Base-by-base conservation (phyloP, 2,888 invertebrate species). In the Barypeithes pellucidus region DNA sequence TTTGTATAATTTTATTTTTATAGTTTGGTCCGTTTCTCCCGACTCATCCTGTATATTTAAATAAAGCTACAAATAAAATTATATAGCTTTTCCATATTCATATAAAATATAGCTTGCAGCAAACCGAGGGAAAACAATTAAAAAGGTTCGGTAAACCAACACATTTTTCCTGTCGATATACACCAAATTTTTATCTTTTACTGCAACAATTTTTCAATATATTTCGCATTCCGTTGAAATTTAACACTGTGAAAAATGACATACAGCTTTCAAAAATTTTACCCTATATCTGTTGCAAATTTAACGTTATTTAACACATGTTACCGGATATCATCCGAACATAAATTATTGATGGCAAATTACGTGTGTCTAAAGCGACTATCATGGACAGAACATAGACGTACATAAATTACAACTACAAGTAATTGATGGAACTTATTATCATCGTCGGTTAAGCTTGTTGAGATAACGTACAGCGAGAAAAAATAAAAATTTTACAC, bases 161-260 rank as follows among this genome's bases (percentile, higher is more conserved):
- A 52, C 29, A 52, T 52, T 52, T 52, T 29, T 14, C 29, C 29
- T 52, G 29, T 52, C 29, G 29, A 14, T 52, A 29, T 29, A n/a
- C 14, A 52, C 29, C 24, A 52, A 52, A 52, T 14, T 52, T 52
- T 52, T 52, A 52, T 52, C 52, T 52, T 52, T 24, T 24, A 52
- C 24, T 22, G 29, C 52, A 52, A 52, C 52, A 52, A 52, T 52
- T 52, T 52, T 52, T 29, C 52, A 52, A 29, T 52, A 24, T 29
- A 29, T 29, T 52, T 52, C 52, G 29, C 52, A 52, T 52, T 52
- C 24, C 29, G 52, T 29, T 14, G 52, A 29, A 52, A 52, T 52
- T 52, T 52, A 52, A 52, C 52, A 52, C 29, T 14, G 29, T 29
- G 52, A 52, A 29, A 52, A 52, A 52, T 52, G 52, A 29, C 52